Percentiles rank a stretch among this genome's conserved stretches.
These are phyloP conservation scores for Spisula subtruncata DNA, from an alignment of 2,888 invertebrate genomes.

Conservation along the genomic window DNA sequence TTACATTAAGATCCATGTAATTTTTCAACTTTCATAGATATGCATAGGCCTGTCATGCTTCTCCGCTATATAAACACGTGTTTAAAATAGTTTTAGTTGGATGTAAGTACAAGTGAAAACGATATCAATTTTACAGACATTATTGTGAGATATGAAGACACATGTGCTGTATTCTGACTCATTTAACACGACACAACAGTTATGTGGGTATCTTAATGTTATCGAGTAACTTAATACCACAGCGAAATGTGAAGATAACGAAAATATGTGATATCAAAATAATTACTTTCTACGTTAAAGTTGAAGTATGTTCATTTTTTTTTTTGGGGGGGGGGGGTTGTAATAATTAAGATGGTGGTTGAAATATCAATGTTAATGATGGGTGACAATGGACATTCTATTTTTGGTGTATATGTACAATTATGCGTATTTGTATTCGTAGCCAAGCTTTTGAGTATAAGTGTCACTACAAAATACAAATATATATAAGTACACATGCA, in stretches of 20 bases:
- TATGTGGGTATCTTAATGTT: not conserved
- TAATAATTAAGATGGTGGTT: not conserved
- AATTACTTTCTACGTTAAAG: constrained; percentile 5
- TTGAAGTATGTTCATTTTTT: not conserved
- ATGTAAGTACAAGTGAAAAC: not conserved
- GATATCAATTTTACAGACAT: not conserved
- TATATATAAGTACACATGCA: too few species aligned
- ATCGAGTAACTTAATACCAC: not conserved
- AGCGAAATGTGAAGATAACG: not conserved
- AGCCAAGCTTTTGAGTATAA: too few species aligned
- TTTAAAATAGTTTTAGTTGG: not conserved
- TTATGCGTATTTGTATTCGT: too few species aligned
- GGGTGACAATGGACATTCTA: not conserved
- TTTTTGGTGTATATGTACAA: too few species aligned
- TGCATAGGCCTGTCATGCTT: not conserved
- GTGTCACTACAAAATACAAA: too few species aligned
- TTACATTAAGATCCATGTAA: too few species aligned
- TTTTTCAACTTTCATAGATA: too few species aligned
- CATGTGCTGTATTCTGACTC: not conserved
- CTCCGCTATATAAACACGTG: not conserved
- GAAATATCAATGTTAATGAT: not conserved
- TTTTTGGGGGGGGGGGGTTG: too few species aligned
- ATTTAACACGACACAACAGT: not conserved
- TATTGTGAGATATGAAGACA: not conserved
- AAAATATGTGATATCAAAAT: constrained; percentile 9